Conservation (phyloP, 2,888 invertebrate species). For the Amblyteles armatorius region DNA sequence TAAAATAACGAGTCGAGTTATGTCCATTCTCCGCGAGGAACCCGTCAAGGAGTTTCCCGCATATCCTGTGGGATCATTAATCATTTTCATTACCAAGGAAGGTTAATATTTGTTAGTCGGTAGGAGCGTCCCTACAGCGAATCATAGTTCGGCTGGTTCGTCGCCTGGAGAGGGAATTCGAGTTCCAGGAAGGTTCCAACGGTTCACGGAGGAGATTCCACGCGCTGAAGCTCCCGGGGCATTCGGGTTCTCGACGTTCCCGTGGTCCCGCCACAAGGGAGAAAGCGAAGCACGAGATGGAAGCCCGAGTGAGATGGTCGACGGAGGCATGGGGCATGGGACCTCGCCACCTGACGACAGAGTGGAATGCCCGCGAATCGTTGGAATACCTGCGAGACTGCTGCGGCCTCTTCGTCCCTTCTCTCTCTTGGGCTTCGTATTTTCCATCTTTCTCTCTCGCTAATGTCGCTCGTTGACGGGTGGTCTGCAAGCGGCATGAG, state of each 20-base stretch:
- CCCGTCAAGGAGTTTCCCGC: background rate
- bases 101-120: conserved; percentile 8
- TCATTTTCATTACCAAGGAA: conserved; percentile 24
- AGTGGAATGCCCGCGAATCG: conserved; percentile 62
- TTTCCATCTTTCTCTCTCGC: conserved; percentile 19
- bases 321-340: conserved; percentile 37
- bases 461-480: conserved; percentile 40
- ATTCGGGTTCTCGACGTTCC: conserved; percentile 22
- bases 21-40: background rate
- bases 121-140: background rate
- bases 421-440: conserved; percentile 20
- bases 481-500: conserved; percentile 41
- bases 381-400: conserved; percentile 58
- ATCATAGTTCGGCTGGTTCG: conserved; percentile 21
- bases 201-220: conserved; percentile 48
- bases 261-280: conserved; percentile 38
- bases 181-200: conserved; percentile 10
- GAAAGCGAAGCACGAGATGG: background rate
- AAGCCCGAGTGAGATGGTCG: conserved; percentile 13
- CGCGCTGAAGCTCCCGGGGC: conserved; percentile 31
- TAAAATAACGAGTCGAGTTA: background rate
- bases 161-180: conserved; percentile 10
- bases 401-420: conserved; percentile 13
- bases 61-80: conserved; percentile 15
- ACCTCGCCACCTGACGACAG: conserved; percentile 52